Evolutionary conservation across 2,888 invertebrate genomes (phyloP).

Genomic region (Drosophila subquinaria): DNA sequence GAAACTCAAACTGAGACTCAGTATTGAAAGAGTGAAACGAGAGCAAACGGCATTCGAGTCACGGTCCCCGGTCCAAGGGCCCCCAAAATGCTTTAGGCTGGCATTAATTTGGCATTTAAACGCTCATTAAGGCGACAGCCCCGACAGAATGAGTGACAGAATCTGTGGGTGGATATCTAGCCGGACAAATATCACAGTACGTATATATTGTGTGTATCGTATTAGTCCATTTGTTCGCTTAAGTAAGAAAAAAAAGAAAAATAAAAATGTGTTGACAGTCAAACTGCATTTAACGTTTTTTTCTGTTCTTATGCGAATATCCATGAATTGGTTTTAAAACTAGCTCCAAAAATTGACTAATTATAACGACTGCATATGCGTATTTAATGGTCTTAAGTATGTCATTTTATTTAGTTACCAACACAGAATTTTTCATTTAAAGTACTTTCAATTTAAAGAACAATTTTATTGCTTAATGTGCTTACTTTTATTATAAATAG

Average conservation of each 20-base stretch:
- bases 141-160: slow-evolving; percentile 65
- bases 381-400: slow-evolving; percentile 13
- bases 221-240: slow-evolving; percentile 2
- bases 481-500: too few relatives aligned
- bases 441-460: background rate
- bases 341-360: slow-evolving; percentile 18
- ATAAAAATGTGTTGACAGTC: slow-evolving; percentile 34
- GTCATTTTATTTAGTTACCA: background rate
- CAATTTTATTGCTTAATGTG: background rate
- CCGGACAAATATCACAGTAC: slow-evolving; percentile 24
- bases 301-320: slow-evolving; percentile 15
- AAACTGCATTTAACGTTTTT: slow-evolving; percentile 16
- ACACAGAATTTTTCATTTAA: background rate
- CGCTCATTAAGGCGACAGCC: slow-evolving; percentile 72
- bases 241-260: background rate
- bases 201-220: background rate
- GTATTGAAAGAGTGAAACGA: slow-evolving; percentile 10
- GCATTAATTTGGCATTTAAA: slow-evolving; percentile 75
- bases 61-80: slow-evolving; percentile 51
- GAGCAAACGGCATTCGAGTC: slow-evolving; percentile 44
- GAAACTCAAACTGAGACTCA: slow-evolving; percentile 7
- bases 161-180: slow-evolving; percentile 67
- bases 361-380: slow-evolving; percentile 25
- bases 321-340: background rate
- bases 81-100: slow-evolving; percentile 29